Base-by-base conservation (phyloP, 2,113 vertebrate genomes). In the Noturus placidus region DNA sequence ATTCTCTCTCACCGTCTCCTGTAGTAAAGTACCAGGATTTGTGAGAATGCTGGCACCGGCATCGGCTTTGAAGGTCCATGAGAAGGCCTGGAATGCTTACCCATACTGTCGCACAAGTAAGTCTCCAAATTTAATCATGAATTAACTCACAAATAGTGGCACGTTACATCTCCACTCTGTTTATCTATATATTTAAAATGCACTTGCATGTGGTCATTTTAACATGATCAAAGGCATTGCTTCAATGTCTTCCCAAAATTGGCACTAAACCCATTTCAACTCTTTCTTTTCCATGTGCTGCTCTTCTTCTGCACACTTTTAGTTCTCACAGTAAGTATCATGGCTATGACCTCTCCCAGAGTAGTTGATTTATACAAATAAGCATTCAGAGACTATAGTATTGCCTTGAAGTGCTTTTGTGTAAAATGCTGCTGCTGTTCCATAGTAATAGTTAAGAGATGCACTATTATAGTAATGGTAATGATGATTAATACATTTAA, bases 41-140 rank as follows among this genome's bases (percentile, higher is more conserved):
- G 95, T 99, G 82, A 93, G 96, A 85, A 91, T 95, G 93, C 65
- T 99, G 85, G 98, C 97, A 78, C 98, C 98, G 3, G 95, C 96
- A 90, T 95, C 95, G 91, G 95, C 98, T 80, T 94, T 99, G 59
- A 96, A 96, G 89, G 94, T 99, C 78, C 97, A 99, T 0, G 98
- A 99, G 93, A 95, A 98, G 93, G 98, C 98, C 3, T 99, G 98
- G 98, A 99, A 99, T 86, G 98, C 98, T n/a, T 99, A 98, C 89
- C 98, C 98, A 4, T 99, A 98, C 91, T 99, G 98, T 93, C 95
- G 95, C 92, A 99, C 98, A 0, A 92, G 98, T 99, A 92, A 96
- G 96, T 90, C 4, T 42, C 4, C 13, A 59, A 15, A 5, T 80
- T 57, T 33, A 82, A 56, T 27, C 10, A 35, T 20, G 10, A 20